Conservation (phyloP, 2,888 invertebrate species). For the Tetrapedia diversipes region DNA sequence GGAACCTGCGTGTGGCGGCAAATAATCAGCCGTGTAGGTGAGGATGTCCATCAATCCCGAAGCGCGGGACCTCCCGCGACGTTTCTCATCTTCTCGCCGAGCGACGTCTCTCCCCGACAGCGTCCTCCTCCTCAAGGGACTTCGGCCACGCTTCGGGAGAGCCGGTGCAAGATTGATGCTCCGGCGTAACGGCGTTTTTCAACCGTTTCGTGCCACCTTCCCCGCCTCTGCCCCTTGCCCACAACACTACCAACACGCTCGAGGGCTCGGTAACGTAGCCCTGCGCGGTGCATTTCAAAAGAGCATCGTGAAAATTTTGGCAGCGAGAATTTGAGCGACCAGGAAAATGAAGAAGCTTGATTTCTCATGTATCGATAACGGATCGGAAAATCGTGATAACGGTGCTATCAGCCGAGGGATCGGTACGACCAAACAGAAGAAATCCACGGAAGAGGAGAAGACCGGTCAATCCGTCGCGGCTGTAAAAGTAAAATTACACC, state of each 20-base stretch:
- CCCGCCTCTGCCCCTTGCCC: too few relatives aligned
- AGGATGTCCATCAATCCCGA: conserved; percentile 80
- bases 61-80: conserved; percentile 80
- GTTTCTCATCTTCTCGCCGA: conserved; percentile 80
- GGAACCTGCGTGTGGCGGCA: conserved; percentile 55
- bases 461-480: conserved; percentile 53
- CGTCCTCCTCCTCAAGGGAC: conserved; percentile 43
- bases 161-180: conserved; percentile 59
- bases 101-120: conserved; percentile 57
- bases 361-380: too few relatives aligned
- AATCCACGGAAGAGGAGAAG: background rate
- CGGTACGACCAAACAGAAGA: background rate
- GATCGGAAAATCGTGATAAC: too few relatives aligned
- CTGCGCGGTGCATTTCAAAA: background rate
- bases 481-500: conserved; percentile 70
- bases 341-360: too few relatives aligned
- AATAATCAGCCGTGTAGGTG: conserved; percentile 72
- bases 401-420: conserved; percentile 13
- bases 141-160: conserved; percentile 43
- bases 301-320: too few relatives aligned
- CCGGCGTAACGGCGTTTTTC: conserved; percentile 49
- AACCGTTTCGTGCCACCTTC: conserved; percentile 42
- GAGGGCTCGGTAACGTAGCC: too few relatives aligned
- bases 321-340: too few relatives aligned
- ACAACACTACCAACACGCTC: too few relatives aligned